Conservation (phyloP, 37 sponge, comb jelly and placozoan species). For the Crambe crambe region DNA sequence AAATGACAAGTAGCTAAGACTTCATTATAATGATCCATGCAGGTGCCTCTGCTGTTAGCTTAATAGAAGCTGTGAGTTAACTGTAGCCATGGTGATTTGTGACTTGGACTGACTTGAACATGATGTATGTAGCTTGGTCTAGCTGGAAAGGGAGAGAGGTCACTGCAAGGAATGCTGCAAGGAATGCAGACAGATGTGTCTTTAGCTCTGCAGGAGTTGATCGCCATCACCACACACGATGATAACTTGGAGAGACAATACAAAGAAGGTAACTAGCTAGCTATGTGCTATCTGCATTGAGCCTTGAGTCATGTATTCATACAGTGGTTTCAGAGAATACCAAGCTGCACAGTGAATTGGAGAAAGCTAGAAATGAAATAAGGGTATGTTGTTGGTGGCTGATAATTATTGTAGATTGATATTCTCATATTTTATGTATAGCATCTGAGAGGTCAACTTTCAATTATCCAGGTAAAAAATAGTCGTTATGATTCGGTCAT, state of each 20-base stretch:
- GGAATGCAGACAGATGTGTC: constrained; percentile 42
- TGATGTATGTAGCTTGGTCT: constrained; percentile 5
- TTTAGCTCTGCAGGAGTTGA: constrained; percentile 66
- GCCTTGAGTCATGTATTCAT: neutral
- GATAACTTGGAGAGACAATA: constrained; percentile 88
- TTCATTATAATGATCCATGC: too few relatives aligned
- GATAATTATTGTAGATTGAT: neutral
- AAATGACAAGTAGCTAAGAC: too few relatives aligned
- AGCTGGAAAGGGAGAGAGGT: neutral
- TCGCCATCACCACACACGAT: constrained; percentile 84
- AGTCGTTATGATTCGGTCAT: neutral
- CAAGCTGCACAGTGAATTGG: constrained; percentile 50
- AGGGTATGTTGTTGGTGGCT: constrained; percentile 35
- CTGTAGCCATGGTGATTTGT: neutral
- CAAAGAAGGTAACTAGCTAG: constrained; percentile 68
- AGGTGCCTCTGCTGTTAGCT: neutral
- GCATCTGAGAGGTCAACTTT: constrained; percentile 77
- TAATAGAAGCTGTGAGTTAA: constrained; percentile 6
- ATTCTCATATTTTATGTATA: neutral
- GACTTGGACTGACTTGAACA: neutral
- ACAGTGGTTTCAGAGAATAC: constrained; percentile 69
- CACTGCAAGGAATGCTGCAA: constrained; percentile 20
- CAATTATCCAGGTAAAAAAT: constrained; percentile 58
- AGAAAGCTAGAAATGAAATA: constrained; percentile 75
- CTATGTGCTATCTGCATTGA: neutral